Evolutionary conservation across 1,140 invertebrate genomes (phyloP), one percentile per base, ranked within the genome.

Genomic region (Melitaea cinxia): DNA sequence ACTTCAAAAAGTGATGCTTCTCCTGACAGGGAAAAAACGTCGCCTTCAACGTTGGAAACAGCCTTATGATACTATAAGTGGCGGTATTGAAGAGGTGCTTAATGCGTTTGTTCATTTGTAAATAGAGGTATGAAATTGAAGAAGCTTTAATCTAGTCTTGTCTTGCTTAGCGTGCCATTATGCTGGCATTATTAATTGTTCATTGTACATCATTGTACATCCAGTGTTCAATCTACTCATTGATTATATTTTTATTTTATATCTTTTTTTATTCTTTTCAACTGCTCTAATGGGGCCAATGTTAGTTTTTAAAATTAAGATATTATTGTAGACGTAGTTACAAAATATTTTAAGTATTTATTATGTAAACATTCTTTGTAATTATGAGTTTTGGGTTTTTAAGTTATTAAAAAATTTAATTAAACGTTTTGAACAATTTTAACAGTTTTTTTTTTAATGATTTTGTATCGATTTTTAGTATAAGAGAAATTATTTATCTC

Each of bases 41-140:
- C 87, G 15, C 91, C 92, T 14, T 88, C 89, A 39, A 92, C 93
- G 19, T 83, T 93, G 77, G 93, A 93, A 88, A 93, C 93, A 49
- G 92, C 93, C 52, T 93, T 93, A 93, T 93, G 92, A 92, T 92
- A 67, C 55, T 68, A 17, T 33, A 54, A 69, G 52, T 59, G 17
- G 26, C 35, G 26, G 19, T 52, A 10, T 65, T 58, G 39, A 82
- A 77, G 78, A 68, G 82, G 84, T 90, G 83, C 83, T 88, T 78
- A 73, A 71, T 49, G 58, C 60, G 58, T 72, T 68, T 45, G 53
- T 68, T 63, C 39, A 63, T 72, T 70, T 78, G 71, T 77, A 79
- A 73, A 76, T 78, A 82, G 70, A 58, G 75, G 70, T 78, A 78
- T 80, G 73, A 83, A 84, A 81, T 88, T 81, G 82, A 80, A 82